These are phyloP conservation scores for Sinella curviseta DNA, from an alignment of 1,140 invertebrate genomes.

Conservation along the genomic window DNA sequence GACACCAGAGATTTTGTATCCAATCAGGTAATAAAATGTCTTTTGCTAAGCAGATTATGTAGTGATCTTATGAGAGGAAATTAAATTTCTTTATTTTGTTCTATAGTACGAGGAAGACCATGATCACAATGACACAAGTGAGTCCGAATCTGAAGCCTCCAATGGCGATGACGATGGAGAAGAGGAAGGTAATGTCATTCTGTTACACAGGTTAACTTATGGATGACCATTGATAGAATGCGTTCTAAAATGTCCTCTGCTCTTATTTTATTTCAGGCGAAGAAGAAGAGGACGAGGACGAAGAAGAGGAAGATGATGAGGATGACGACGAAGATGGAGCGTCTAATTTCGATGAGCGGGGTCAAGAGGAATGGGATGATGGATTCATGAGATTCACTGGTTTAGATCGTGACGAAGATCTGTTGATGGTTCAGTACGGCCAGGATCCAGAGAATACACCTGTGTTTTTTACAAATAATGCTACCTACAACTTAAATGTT, in stretches of 20 bases:
- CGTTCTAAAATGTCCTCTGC: no score
- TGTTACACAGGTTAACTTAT: not conserved
- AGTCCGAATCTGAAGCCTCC: slow-evolving; percentile 52
- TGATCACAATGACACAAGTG: slow-evolving; percentile 53
- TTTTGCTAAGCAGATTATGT: slow-evolving; percentile 1
- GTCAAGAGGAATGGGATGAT: slow-evolving; percentile 51
- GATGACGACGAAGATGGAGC: slow-evolving; percentile 59
- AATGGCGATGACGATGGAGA: slow-evolving; percentile 56
- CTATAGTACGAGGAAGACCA: slow-evolving; percentile 47
- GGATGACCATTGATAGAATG: slow-evolving; percentile 50
- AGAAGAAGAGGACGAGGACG: slow-evolving; percentile 66
- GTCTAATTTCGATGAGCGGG: slow-evolving; percentile 59
- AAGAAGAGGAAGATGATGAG: slow-evolving; percentile 67
- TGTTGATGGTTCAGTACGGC: slow-evolving; percentile 65
- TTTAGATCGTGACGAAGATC: slow-evolving; percentile 62
- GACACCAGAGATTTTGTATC: slow-evolving; percentile 23
- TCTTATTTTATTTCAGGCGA: slow-evolving; percentile 49
- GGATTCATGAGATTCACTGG: slow-evolving; percentile 59
- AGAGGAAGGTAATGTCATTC: slow-evolving; percentile 54
- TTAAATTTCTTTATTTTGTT: not conserved
- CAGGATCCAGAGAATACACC: slow-evolving; percentile 51
- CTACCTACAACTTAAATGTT: slow-evolving; percentile 48
- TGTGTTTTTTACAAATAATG: slow-evolving; percentile 47
- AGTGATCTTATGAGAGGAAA: not conserved
- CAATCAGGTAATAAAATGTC: not conserved